phyloP scores from a whole-genome alignment of 2,797 vertebrate genomes.

The Micropoecilia bifurca region DNA sequence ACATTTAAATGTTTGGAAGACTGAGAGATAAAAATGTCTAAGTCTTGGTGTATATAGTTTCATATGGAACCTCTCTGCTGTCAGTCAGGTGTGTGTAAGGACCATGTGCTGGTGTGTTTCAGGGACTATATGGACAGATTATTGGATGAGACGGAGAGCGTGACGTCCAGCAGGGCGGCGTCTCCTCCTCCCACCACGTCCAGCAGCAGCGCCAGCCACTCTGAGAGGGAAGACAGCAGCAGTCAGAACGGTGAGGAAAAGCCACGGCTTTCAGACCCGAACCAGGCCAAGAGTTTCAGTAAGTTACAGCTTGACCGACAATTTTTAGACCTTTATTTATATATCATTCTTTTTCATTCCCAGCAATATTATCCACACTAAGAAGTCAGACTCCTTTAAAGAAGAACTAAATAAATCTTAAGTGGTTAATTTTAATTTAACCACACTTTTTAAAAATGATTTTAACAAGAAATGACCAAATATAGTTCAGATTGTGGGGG shows the following conservation, averaged over 20 bases:
- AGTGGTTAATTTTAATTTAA: not conserved
- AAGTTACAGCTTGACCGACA: not conserved
- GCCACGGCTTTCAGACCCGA: not conserved
- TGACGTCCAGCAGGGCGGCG: conserved; percentile 88
- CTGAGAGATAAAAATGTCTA: not conserved
- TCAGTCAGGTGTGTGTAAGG: conserved; percentile 21
- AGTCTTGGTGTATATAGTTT: not conserved
- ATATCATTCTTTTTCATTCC: not conserved
- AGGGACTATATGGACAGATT: conserved; percentile 96
- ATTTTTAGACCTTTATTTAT: not conserved
- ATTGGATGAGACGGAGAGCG: conserved; percentile 92
- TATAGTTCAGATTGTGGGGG: not conserved
- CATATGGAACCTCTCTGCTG: not conserved
- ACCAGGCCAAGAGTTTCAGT: not conserved
- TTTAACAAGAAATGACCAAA: not conserved
- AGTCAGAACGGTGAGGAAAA: conserved; percentile 88
- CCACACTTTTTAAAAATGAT: not conserved
- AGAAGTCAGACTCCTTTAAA: not conserved
- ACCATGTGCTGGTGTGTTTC: conserved; percentile 26
- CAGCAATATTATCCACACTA: not conserved
- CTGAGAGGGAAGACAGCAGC: conserved; percentile 88
- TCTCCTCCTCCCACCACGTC: conserved; percentile 90
- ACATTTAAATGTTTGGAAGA: not conserved
- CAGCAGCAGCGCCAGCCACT: conserved; percentile 91
- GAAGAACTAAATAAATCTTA: not conserved